These are phyloP conservation scores for Plebejus argus DNA, from an alignment of 2,888 invertebrate genomes.

Conservation along the genomic window DNA sequence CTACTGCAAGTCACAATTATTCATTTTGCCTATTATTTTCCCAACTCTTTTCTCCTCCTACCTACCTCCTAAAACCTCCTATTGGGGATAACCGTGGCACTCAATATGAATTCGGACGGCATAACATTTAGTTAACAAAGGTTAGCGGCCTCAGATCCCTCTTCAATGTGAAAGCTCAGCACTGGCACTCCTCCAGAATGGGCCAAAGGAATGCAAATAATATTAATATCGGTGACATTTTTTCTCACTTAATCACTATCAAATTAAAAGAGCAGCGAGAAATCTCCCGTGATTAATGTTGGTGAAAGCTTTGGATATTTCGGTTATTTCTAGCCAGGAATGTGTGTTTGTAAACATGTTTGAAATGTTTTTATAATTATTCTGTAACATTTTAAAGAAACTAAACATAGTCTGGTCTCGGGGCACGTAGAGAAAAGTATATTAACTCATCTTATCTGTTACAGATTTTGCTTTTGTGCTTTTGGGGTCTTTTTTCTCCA, in stretches of 20 bases:
- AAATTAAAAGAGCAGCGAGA: conserved; percentile 2
- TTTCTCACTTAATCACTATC: conserved; percentile 26
- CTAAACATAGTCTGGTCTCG: too few species aligned
- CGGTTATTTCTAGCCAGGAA: not conserved
- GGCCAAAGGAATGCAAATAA: conserved; percentile 53
- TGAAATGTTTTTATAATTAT: not conserved
- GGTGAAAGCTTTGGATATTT: not conserved
- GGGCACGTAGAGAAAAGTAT: too few species aligned
- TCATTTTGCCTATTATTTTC: too few species aligned
- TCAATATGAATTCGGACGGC: not conserved
- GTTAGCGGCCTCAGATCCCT: conserved; percentile 4
- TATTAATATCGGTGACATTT: conserved; percentile 52
- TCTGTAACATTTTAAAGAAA: not conserved
- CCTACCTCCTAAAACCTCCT: too few species aligned
- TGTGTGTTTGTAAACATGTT: not conserved
- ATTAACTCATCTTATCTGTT: too few species aligned
- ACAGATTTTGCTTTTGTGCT: too few species aligned
- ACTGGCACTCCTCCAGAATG: conserved; percentile 53
- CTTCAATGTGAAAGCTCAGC: conserved; percentile 41
- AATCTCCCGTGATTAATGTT: not conserved
- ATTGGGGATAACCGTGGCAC: too few species aligned
- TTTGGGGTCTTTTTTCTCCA: too few species aligned
- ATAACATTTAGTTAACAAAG: not conserved
- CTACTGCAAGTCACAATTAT: too few species aligned
- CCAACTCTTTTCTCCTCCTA: too few species aligned